phyloP scores from a whole-genome alignment of 2,113 vertebrate species.

The Stigmatopora argus region DNA sequence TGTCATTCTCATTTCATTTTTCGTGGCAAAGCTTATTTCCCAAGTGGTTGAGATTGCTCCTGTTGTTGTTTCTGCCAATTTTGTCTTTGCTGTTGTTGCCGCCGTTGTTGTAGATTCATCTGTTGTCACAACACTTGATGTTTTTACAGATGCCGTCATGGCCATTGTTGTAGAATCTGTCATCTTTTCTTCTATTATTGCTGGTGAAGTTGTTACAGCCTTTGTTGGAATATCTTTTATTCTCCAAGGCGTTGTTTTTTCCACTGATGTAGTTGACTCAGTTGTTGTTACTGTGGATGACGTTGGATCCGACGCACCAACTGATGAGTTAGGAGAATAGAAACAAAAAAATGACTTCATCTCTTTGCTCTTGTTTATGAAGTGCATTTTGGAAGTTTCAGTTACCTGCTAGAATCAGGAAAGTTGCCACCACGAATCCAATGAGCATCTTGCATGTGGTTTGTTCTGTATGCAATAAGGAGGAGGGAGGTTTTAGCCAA shows the following conservation, averaged over 20 bases:
- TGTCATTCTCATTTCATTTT: not conserved
- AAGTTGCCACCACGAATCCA: not conserved
- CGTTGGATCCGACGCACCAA: not conserved
- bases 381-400: not conserved
- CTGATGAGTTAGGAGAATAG: not conserved
- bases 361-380: not conserved
- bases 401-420: slow-evolving; percentile 7
- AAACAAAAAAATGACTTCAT: not conserved
- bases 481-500: no score
- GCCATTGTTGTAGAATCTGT: no score
- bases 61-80: not conserved
- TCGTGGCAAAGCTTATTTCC: not conserved
- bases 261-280: not conserved
- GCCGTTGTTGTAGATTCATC: no score
- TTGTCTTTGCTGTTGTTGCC: not conserved
- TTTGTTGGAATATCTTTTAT: no score
- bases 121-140: not conserved
- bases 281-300: not conserved
- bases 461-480: not conserved
- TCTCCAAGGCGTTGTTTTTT: no score
- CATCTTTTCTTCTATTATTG: no score
- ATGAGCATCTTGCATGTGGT: not conserved
- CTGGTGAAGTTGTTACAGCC: no score
- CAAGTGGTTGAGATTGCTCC: not conserved
- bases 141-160: not conserved